These are phyloP conservation scores for Brachionus plicatilis DNA, from an alignment of 1,140 invertebrate genomes.

Conservation along the genomic window DNA sequence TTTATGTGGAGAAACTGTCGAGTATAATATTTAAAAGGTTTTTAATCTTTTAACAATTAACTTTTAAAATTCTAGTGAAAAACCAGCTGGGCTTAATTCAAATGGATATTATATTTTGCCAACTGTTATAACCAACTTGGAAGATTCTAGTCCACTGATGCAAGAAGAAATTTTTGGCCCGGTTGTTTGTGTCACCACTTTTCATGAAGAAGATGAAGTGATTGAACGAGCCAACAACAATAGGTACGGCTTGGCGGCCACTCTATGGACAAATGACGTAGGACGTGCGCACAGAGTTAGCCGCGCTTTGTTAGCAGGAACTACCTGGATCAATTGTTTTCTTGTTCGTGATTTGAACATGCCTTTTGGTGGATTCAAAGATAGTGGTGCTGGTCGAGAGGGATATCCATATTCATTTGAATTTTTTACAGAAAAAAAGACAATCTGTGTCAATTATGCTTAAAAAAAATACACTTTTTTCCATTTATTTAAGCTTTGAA, in stretches of 20 bases:
- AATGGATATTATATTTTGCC: conserved; percentile 61
- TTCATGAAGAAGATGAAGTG: conserved; percentile 58
- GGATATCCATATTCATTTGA: conserved; percentile 60
- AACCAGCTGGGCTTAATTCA: conserved; percentile 24
- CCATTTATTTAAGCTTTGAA: conserved; percentile 29
- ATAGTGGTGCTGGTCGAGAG: conserved; percentile 61
- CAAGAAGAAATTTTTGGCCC: conserved; percentile 64
- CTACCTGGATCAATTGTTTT: conserved; percentile 65
- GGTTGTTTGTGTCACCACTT: conserved; percentile 59
- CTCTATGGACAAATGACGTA: conserved; percentile 58
- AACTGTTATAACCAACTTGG: conserved; percentile 58
- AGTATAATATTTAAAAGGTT: conserved; percentile 42
- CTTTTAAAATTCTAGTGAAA: neutral
- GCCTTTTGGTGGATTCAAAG: conserved; percentile 63
- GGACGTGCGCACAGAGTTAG: conserved; percentile 57
- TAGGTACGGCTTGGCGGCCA: conserved; percentile 60
- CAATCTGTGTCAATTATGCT: conserved; percentile 57
- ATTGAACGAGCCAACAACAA: conserved; percentile 58
- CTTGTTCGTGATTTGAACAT: conserved; percentile 60
- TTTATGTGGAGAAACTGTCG: conserved; percentile 48
- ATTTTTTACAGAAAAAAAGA: conserved; percentile 62
- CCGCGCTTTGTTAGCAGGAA: conserved; percentile 58
- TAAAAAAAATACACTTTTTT: neutral
- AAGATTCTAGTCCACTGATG: conserved; percentile 57
- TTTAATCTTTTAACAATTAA: neutral